These are phyloP conservation scores for Cygnus atratus DNA, from an alignment of 2,113 vertebrate species.

Conservation along the genomic window DNA sequence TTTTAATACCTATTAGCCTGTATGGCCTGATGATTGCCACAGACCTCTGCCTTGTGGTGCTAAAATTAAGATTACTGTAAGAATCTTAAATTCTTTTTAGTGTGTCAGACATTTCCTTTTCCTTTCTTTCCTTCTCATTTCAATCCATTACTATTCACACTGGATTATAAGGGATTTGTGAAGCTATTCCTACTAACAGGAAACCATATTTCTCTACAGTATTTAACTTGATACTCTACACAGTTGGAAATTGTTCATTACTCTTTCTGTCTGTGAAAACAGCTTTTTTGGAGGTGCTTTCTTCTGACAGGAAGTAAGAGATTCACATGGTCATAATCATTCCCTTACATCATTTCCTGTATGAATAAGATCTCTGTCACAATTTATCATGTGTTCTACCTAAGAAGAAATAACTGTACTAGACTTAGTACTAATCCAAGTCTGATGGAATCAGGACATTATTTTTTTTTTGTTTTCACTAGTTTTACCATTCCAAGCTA, in stretches of 20 bases:
- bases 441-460: fast-evolving
- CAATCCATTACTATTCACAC: not conserved
- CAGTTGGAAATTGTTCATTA: not conserved
- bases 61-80: not conserved
- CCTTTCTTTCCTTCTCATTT: not conserved
- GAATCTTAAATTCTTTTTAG: not conserved
- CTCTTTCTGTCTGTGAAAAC: not conserved
- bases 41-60: not conserved
- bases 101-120: not conserved
- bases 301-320: not conserved
- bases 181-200: not conserved
- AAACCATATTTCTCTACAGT: not conserved
- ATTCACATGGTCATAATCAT: not conserved
- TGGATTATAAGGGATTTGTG: not conserved
- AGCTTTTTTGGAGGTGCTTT: not conserved
- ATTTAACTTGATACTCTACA: not conserved
- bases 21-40: not conserved
- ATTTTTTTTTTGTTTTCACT: not conserved
- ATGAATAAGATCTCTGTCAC: not conserved
- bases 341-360: not conserved
- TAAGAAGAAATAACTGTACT: not conserved
- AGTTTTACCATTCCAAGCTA: not conserved
- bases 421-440: not conserved
- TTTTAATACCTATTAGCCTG: not conserved
- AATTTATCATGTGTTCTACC: not conserved